Evolutionary conservation across 2,888 invertebrate species (phyloP).

Genomic region (Masnerella sp.): DNA sequence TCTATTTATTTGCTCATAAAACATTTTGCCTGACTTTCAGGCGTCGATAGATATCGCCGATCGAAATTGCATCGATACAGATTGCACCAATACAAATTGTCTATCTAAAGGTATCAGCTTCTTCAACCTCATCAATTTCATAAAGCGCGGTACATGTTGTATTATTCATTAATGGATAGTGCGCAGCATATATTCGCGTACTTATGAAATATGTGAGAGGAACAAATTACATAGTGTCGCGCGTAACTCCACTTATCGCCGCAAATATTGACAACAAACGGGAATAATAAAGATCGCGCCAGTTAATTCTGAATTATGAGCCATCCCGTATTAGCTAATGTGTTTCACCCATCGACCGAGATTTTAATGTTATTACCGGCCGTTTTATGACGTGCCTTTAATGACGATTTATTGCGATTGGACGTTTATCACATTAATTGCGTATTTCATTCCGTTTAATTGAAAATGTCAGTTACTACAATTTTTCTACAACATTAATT

Average conservation of each 20-base stretch:
- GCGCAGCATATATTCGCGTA: constrained; percentile 24
- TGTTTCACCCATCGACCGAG: constrained; percentile 10
- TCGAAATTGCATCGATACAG: too few species aligned
- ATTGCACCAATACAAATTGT: constrained; percentile 16
- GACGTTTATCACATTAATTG: too few species aligned
- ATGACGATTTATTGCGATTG: too few species aligned
- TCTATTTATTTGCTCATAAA: too few species aligned
- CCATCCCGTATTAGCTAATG: constrained; percentile 16
- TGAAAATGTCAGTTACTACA: too few species aligned
- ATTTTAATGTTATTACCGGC: constrained; percentile 3
- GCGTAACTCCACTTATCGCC: constrained; percentile 50
- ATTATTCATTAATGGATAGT: constrained; percentile 48
- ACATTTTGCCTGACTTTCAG: too few species aligned
- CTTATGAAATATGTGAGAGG: constrained; percentile 44
- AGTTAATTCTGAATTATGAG: constrained; percentile 46
- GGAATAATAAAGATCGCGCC: constrained; percentile 42
- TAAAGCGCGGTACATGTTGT: constrained; percentile 21
- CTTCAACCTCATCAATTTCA: constrained; percentile 36
- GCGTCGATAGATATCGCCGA: too few species aligned
- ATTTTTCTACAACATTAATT: too few species aligned
- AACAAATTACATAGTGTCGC: constrained; percentile 46
- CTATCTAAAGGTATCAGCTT: constrained; percentile 13
- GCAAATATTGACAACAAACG: constrained; percentile 50
- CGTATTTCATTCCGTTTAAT: too few species aligned
- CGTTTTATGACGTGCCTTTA: too few species aligned